Conservation (phyloP, 2,888 invertebrate species). For the Mamestra brassicae region DNA sequence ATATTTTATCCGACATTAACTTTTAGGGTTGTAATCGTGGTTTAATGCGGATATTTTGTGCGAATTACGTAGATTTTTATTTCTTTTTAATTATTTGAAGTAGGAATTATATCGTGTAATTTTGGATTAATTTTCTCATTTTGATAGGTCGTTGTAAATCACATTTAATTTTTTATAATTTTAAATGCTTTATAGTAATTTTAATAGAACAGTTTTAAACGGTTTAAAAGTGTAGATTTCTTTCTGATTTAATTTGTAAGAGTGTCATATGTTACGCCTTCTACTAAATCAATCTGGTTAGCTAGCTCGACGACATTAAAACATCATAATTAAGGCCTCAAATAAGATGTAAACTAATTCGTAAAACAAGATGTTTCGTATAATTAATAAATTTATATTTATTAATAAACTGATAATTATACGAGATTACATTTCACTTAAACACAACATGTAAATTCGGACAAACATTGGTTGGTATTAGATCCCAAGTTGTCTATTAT, state of each 20-base stretch:
- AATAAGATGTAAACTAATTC: conserved; percentile 61
- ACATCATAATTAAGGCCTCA: conserved; percentile 59
- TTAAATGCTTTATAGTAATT: background rate
- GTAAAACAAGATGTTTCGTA: conserved; percentile 58
- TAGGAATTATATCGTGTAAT: background rate
- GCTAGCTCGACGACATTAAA: conserved; percentile 28
- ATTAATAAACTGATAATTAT: conserved; percentile 45
- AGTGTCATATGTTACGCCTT: conserved; percentile 9
- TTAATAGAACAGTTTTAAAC: background rate
- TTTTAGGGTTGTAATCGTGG: conserved; percentile 68
- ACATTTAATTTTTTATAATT: background rate
- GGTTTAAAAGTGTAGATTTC: background rate
- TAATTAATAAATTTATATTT: conserved; percentile 61
- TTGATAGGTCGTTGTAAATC: conserved; percentile 14
- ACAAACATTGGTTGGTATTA: background rate
- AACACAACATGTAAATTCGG: conserved; percentile 1
- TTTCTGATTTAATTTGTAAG: background rate
- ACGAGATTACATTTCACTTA: conserved; percentile 39
- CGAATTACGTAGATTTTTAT: conserved; percentile 46
- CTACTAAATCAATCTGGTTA: conserved; percentile 37
- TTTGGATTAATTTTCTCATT: conserved; percentile 15
- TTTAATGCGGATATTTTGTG: conserved; percentile 52
- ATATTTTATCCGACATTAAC: conserved; percentile 71
- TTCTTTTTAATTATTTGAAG: conserved; percentile 47
- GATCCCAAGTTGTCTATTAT: background rate